A percentile compares a stretch with the other conserved stretches of the same genome.
Evolutionary conservation across 2,888 invertebrate species (phyloP).

Genomic region (Drosophila algonquin): DNA sequence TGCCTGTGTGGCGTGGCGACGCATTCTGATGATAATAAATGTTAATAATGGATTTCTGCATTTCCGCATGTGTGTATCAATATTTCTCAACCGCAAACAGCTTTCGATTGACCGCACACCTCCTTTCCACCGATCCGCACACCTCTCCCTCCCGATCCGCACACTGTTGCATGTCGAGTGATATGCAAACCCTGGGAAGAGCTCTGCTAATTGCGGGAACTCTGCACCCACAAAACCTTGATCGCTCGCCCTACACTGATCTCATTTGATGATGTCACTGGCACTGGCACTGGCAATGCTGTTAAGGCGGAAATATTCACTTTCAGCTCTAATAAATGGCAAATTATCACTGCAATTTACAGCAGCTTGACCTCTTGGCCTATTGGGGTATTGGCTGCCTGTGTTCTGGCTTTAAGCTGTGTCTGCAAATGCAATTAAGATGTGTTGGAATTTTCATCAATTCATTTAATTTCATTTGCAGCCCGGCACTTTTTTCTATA

Average conservation of each 20-base stretch:
- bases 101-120: conserved; percentile 46
- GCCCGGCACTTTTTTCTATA: conserved; percentile 47
- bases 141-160: conserved; percentile 21
- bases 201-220: conserved; percentile 39
- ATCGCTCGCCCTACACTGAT: conserved; percentile 23
- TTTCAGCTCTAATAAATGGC: conserved; percentile 7
- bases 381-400: no score
- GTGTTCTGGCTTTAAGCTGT: conserved; percentile 29
- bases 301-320: conserved; percentile 20
- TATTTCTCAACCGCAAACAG: conserved; percentile 46
- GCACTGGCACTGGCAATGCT: not conserved
- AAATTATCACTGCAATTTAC: conserved; percentile 1
- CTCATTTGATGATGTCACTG: conserved; percentile 41
- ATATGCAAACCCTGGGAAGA: conserved; percentile 23
- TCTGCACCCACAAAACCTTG: conserved; percentile 19
- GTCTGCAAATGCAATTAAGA: conserved; percentile 69
- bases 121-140: conserved; percentile 24
- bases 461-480: conserved; percentile 72
- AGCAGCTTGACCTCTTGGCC: conserved; percentile 12
- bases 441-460: conserved; percentile 72
- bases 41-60: conserved; percentile 41
- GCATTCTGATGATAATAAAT: not conserved
- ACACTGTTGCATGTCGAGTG: conserved; percentile 20
- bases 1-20: conserved; percentile 3
- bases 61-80: conserved; percentile 32